phyloP scores from a whole-genome alignment of 2,113 vertebrate species.

The Odobenus rosmarus region DNA sequence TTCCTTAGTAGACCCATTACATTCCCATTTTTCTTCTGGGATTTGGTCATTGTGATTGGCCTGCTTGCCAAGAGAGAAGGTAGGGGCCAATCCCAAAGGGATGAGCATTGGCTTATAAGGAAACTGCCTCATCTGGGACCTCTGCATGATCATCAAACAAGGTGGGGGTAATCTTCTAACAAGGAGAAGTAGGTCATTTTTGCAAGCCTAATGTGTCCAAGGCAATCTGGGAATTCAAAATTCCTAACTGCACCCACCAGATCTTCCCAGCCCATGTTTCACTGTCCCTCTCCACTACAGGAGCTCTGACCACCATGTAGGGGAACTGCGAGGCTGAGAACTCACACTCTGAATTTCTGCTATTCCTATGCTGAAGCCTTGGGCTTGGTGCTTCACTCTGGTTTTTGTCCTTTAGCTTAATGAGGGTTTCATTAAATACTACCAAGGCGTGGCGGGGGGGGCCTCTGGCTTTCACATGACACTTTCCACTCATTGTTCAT shows the following conservation, averaged over 20 bases:
- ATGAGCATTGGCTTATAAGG: neutral
- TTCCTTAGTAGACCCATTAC: neutral
- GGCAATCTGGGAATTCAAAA: neutral
- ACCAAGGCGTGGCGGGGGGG: rapidly evolving
- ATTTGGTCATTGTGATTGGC: neutral
- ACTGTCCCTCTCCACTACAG: neutral
- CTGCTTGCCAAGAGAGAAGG: neutral
- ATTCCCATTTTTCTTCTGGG: neutral
- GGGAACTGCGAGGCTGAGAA: neutral
- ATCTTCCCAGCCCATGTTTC: neutral
- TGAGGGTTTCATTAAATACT: neutral
- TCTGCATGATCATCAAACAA: neutral
- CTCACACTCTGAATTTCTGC: neutral
- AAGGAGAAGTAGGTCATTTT: neutral
- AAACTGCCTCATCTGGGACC: neutral
- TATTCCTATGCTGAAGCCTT: neutral
- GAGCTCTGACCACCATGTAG: neutral
- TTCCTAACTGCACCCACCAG: neutral
- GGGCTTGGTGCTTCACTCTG: neutral
- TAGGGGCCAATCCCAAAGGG: neutral
- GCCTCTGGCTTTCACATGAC: neutral
- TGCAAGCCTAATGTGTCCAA: neutral
- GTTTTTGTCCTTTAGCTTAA: neutral
- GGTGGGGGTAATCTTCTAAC: neutral
- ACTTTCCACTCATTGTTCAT: neutral